A percentile compares a stretch with the other conserved stretches of the same genome.
These are phyloP conservation scores for Cephus pygmeus DNA, from an alignment of 2,888 invertebrate genomes.

Conservation along the genomic window DNA sequence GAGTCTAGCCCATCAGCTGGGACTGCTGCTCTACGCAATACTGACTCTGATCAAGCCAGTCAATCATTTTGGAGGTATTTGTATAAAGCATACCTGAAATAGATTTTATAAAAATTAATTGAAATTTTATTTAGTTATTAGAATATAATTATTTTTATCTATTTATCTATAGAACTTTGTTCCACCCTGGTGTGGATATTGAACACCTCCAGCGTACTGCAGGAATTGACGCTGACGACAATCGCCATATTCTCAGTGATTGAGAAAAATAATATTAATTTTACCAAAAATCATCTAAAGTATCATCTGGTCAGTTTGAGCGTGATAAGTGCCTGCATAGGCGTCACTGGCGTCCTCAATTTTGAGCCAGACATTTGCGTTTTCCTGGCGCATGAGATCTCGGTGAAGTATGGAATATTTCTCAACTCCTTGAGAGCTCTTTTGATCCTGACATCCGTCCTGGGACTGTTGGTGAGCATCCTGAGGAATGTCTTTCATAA, in stretches of 20 bases:
- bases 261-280: constrained; percentile 41
- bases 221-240: constrained; percentile 66
- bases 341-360: constrained; percentile 66
- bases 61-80: constrained; percentile 60
- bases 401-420: constrained; percentile 56
- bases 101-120: neutral
- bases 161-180: constrained; percentile 55
- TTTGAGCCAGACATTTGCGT: constrained; percentile 60
- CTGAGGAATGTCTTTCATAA: constrained; percentile 41
- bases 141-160: neutral
- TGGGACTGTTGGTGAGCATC: constrained; percentile 38
- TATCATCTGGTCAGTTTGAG: constrained; percentile 68
- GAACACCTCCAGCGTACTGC: constrained; percentile 66
- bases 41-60: constrained; percentile 62
- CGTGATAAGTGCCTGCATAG: constrained; percentile 66
- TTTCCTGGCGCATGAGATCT: constrained; percentile 57
- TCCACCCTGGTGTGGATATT: constrained; percentile 66
- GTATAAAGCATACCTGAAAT: neutral
- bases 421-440: constrained; percentile 51
- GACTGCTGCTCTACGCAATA: constrained; percentile 60
- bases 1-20: constrained; percentile 63
- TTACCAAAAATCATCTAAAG: constrained; percentile 62
- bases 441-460: constrained; percentile 43
- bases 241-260: constrained; percentile 61
- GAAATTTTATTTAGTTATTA: neutral